Base-by-base conservation (phyloP, 1,140 invertebrate genomes). In the Phymorhynchus buccinoides region DNA sequence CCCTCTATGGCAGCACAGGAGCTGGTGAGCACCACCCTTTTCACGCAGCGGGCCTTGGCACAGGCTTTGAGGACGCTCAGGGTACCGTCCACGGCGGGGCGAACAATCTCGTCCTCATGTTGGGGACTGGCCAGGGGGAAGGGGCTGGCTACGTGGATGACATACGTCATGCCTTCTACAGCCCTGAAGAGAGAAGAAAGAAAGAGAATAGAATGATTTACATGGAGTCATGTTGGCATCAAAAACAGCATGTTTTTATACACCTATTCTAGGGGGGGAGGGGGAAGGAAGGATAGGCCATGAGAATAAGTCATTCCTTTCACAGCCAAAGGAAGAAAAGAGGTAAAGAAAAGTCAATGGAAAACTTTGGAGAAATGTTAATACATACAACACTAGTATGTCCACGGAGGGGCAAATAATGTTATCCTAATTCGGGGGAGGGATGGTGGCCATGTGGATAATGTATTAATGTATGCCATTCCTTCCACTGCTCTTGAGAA, bases 11-110 rank as follows among this genome's bases (percentile, higher is more conserved):
- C 94, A 39, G 93, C 94, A 85, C 94, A 91, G 14, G 94, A 95
- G 86, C 94, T 95, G 7, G 95, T 95, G 9, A 95, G 85, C 22
- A 95, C 95, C 14, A 95, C 94, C 88, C 94, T 92, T 86, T 94
- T 94, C 41, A 95, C 94, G 9, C 91, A 91, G 30, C 91, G 90
- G 32, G 91, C 90, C 35, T 92, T 90, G 4, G 92, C 91, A 89
- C 94, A 94, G 66, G 95, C 95, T 87, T 93, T 93, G 1, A 95
- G 89, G 22, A 95, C 94, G 84, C 89, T 93, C 75, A 94, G 88
- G 7, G 95, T 95, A 2, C 95, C 95, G 81, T 95, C 93, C 30
- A 95, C 93, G 35, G 95, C 95, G 12, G 94, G 94, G 79, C 91
- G 90, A 79, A 95, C 92, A 0, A 95, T 75, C 41, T 93, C 93